These are phyloP conservation scores for Chelidonichthys spinosus DNA, from an alignment of 2,797 vertebrate species.

Conservation along the genomic window DNA sequence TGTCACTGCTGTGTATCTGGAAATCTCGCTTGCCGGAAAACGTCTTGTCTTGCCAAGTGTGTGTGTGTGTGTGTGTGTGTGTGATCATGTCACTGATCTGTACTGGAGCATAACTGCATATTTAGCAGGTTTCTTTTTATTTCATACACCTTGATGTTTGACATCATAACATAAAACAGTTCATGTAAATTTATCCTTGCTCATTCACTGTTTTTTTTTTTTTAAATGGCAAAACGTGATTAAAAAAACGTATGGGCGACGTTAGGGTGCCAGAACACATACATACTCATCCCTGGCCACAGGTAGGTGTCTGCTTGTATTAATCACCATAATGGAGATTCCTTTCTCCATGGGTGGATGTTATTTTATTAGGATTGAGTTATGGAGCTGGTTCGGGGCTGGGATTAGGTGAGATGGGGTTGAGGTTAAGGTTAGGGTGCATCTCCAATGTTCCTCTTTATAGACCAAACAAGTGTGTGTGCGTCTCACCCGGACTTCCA, in stretches of 20 bases:
- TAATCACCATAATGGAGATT: too few relatives aligned
- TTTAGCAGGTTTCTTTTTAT: not conserved
- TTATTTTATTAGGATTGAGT: too few relatives aligned
- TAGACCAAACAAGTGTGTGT: not conserved
- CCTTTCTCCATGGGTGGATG: too few relatives aligned
- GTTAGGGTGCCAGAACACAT: too few relatives aligned
- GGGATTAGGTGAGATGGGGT: too few relatives aligned
- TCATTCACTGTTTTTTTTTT: not conserved
- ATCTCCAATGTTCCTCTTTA: not conserved
- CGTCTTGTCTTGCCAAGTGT: not conserved
- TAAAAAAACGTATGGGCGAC: not conserved
- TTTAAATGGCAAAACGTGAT: not conserved
- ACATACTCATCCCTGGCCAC: not conserved
- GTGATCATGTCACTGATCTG: not conserved
- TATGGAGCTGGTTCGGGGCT: not conserved
- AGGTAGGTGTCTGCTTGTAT: too few relatives aligned
- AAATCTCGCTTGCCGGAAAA: not conserved
- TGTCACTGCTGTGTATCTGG: too few relatives aligned
- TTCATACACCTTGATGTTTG: not conserved
- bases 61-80: too few relatives aligned
- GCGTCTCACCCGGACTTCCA: constrained; percentile 87
- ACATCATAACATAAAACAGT: not conserved
- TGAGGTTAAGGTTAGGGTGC: not conserved
- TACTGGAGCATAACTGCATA: not conserved
- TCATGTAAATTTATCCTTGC: not conserved